Conservation (phyloP, 2,797 vertebrate species). For the Tinamus major region DNA sequence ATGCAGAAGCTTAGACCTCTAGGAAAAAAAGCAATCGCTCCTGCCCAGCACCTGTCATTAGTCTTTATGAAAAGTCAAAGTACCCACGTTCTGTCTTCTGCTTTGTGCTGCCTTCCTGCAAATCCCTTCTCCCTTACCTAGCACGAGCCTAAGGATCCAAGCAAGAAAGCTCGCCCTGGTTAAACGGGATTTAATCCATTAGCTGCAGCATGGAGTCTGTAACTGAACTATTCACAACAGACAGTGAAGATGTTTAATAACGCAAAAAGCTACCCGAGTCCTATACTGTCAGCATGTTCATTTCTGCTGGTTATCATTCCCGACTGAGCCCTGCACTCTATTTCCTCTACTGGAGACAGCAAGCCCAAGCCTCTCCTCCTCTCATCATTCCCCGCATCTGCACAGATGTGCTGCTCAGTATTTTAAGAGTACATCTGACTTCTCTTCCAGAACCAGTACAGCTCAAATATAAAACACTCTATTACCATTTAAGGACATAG, state of each 20-base stretch:
- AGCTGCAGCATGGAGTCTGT: neutral
- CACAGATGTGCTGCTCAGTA: neutral
- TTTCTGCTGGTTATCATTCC: neutral
- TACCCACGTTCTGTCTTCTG: neutral
- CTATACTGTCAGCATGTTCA: neutral
- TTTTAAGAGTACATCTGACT: neutral
- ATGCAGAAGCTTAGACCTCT: neutral
- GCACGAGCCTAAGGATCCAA: neutral
- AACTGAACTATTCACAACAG: neutral
- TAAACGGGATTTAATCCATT: neutral
- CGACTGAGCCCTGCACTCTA: neutral
- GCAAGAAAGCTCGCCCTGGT: neutral
- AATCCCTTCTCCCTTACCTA: neutral
- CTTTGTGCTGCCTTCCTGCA: neutral
- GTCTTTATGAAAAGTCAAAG: neutral
- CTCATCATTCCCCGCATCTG: neutral
- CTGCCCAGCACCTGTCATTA: neutral
- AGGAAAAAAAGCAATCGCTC: neutral
- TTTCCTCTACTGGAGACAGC: neutral
- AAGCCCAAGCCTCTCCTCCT: neutral
- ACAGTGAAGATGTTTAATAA: neutral
- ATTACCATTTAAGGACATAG: neutral
- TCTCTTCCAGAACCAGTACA: neutral
- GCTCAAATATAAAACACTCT: neutral
- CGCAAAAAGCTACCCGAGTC: neutral